Conservation (phyloP, 2,888 invertebrate species). For the Stramonita haemastoma region DNA sequence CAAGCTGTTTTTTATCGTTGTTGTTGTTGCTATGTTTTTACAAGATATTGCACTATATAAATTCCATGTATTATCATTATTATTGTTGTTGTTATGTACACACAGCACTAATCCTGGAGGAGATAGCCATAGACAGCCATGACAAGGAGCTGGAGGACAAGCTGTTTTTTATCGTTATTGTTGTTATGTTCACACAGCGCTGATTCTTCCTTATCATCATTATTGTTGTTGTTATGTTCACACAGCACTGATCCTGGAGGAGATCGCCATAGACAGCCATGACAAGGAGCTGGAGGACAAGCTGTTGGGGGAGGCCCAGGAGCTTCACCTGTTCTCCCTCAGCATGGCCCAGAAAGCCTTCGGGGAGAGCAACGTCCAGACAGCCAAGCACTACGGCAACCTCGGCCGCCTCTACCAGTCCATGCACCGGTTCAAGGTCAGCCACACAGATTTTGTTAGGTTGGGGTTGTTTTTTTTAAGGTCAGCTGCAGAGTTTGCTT, state of each 20-base stretch:
- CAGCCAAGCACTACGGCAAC: conserved; percentile 97
- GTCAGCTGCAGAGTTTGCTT: too few relatives aligned
- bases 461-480: too few relatives aligned
- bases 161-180: too few relatives aligned
- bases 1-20: neutral
- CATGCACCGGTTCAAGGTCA: conserved; percentile 89
- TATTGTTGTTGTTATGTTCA: conserved; percentile 6
- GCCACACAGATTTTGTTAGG: neutral
- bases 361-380: conserved; percentile 95
- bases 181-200: too few relatives aligned
- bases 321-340: conserved; percentile 89
- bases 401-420: conserved; percentile 95
- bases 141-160: conserved; percentile 79
- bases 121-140: conserved; percentile 90
- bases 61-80: too few relatives aligned
- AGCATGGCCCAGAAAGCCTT: conserved; percentile 88
- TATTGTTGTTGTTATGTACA: too few relatives aligned
- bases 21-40: conserved; percentile 54
- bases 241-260: conserved; percentile 90
- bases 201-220: too few relatives aligned
- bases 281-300: conserved; percentile 79
- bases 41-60: too few relatives aligned
- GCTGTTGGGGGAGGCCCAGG: conserved; percentile 88
- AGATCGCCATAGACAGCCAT: conserved; percentile 90
- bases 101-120: conserved; percentile 95